Evolutionary conservation across 1,140 invertebrate genomes (phyloP).

Genomic region (Drosophila busckii): DNA sequence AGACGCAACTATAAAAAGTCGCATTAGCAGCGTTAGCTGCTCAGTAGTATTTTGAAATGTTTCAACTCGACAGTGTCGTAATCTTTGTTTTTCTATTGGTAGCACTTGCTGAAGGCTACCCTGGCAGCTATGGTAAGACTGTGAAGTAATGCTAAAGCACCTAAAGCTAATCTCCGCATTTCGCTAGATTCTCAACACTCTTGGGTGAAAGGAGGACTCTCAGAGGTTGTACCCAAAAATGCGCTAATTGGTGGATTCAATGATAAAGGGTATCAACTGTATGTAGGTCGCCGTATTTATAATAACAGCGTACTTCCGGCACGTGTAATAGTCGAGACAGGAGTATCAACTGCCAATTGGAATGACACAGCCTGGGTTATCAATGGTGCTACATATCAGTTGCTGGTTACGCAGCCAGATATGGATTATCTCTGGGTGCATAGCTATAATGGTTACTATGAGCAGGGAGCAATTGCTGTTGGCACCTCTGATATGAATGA

Average conservation of each 20-base stretch:
- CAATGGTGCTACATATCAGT: not conserved
- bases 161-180: not conserved
- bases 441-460: slow-evolving; percentile 23
- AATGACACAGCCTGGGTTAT: not conserved
- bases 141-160: too few relatives aligned
- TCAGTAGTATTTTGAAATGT: too few relatives aligned
- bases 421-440: slow-evolving; percentile 8
- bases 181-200: not conserved
- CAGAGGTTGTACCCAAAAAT: not conserved
- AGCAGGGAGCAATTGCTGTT: slow-evolving; percentile 10
- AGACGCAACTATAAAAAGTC: too few relatives aligned
- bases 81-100: too few relatives aligned
- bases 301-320: slow-evolving; percentile 6
- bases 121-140: too few relatives aligned
- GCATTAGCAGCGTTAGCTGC: too few relatives aligned
- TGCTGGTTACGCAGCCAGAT: not conserved
- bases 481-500: slow-evolving; percentile 21
- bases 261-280: slow-evolving; percentile 20
- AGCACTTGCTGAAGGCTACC: too few relatives aligned
- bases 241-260: slow-evolving; percentile 24
- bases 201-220: slow-evolving; percentile 10
- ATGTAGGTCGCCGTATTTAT: slow-evolving; percentile 14
- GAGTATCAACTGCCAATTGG: slow-evolving; percentile 3
- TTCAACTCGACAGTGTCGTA: too few relatives aligned
- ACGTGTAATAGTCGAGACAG: slow-evolving; percentile 18